Percentiles rank a stretch among this genome's conserved stretches.
Conservation (phyloP, 2,113 vertebrate species). For the Pterocles gutturalis region DNA sequence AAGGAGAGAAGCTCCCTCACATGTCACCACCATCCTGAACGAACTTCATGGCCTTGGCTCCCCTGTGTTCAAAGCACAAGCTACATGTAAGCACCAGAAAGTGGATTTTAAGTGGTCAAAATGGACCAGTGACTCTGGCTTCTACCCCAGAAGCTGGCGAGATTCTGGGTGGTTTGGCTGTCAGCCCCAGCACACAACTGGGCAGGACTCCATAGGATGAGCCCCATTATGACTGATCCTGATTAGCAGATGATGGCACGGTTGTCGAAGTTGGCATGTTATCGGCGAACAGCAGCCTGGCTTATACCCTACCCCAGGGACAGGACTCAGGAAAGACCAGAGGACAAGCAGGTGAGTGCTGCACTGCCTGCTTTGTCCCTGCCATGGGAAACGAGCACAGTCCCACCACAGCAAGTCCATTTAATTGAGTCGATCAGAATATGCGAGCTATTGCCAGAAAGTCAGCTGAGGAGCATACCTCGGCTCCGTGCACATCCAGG, state of each 20-base stretch:
- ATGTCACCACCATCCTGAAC: background rate
- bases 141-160: background rate
- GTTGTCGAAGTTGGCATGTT: background rate
- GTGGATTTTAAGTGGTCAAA: background rate
- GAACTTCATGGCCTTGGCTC: background rate
- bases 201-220: background rate
- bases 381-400: background rate
- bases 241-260: background rate
- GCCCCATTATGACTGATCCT: fast-evolving
- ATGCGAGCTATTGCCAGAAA: background rate
- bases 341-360: background rate
- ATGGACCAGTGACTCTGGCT: background rate
- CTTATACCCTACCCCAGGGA: background rate
- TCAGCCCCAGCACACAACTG: background rate
- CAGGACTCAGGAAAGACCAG: background rate
- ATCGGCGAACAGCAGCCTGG: background rate
- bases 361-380: background rate
- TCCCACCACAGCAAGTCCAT: background rate
- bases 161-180: background rate
- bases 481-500: fast-evolving
- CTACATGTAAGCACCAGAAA: background rate
- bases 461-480: background rate
- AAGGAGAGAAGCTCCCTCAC: background rate
- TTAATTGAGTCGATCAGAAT: background rate
- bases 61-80: background rate